A percentile compares a stretch with the other conserved stretches of the same genome.
Conservation (phyloP, 2,797 vertebrate species). For the Trichosurus vulpecula region DNA sequence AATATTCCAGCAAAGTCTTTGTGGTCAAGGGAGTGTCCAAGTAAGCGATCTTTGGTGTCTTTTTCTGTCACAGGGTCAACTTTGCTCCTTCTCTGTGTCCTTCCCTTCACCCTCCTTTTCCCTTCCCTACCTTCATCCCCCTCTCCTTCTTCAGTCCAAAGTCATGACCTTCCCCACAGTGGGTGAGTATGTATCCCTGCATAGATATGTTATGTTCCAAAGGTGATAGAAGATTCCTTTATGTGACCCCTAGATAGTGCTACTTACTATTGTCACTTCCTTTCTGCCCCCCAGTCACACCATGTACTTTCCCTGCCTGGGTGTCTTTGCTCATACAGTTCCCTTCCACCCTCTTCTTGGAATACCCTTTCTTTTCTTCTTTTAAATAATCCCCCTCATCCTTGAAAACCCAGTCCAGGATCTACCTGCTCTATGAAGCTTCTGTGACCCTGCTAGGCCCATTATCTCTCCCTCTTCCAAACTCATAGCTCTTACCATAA, state of each 20-base stretch:
- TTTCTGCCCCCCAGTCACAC: background rate
- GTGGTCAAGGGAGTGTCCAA: conserved; percentile 90
- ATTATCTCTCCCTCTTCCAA: background rate
- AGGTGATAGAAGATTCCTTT: background rate
- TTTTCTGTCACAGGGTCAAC: background rate
- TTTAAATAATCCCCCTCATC: background rate
- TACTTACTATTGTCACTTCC: background rate
- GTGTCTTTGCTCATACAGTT: background rate
- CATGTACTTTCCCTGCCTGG: background rate
- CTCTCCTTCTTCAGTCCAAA: background rate
- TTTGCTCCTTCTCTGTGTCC: background rate
- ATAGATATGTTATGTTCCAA: background rate
- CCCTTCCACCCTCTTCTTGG: background rate
- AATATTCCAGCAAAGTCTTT: conserved; percentile 94
- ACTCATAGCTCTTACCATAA: background rate
- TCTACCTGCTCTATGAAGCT: background rate
- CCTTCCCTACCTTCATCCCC: background rate
- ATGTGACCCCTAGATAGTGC: background rate
- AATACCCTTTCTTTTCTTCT: background rate
- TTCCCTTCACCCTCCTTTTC: background rate
- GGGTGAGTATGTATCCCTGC: background rate
- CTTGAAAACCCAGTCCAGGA: background rate
- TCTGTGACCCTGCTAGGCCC: background rate
- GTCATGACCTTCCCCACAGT: background rate
- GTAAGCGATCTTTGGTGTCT: conserved; percentile 79